Evolutionary conservation across 2,797 vertebrate genomes (phyloP).

Genomic region (Rhodeus uyekii): DNA sequence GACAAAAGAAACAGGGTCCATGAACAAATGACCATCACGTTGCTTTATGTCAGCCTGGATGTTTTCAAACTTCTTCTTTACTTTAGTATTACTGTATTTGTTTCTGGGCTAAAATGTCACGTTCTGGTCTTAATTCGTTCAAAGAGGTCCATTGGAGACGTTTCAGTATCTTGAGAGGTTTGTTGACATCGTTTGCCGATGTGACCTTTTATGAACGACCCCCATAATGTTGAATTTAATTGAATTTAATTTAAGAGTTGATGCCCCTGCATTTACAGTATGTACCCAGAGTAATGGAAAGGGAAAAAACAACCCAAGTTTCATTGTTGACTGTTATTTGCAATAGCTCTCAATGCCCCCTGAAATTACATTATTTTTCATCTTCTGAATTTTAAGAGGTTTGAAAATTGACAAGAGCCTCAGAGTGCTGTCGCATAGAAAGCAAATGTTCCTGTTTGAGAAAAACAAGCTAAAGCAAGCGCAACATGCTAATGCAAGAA

Average conservation of each 20-base stretch:
- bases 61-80: conserved; percentile 3
- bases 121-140: background rate
- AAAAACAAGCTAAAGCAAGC: conserved; percentile 19
- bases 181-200: conserved; percentile 30
- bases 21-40: background rate
- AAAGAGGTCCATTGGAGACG: conserved; percentile 31
- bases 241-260: conserved; percentile 2
- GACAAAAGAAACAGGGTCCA: background rate
- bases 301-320: conserved; percentile 2
- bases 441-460: conserved; percentile 1
- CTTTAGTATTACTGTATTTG: conserved; percentile 1
- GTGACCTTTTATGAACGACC: background rate
- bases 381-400: conserved; percentile 2
- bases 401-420: conserved; percentile 9
- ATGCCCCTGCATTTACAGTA: conserved; percentile 5
- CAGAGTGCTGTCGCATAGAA: background rate
- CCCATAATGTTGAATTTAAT: background rate
- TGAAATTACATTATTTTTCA: background rate
- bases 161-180: conserved; percentile 43
- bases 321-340: conserved; percentile 31
- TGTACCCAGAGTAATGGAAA: conserved; percentile 29
- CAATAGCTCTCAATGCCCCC: background rate
- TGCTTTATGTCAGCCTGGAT: background rate
- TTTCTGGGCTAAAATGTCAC: background rate
- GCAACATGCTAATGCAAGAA: background rate